Conservation (phyloP, 2,888 invertebrate genomes). For the Trissolcus japonicus region DNA sequence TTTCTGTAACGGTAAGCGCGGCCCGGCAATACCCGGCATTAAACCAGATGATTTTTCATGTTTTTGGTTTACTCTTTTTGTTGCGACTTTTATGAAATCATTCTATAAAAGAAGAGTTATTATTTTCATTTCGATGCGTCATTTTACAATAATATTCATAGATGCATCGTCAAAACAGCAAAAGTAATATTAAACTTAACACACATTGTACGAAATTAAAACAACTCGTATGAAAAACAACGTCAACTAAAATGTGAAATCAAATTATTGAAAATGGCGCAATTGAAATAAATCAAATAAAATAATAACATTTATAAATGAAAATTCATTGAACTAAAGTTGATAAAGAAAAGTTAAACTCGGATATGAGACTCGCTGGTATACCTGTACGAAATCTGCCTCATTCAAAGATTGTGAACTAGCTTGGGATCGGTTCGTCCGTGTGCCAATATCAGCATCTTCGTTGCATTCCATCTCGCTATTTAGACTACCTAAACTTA, state of each 20-base stretch:
- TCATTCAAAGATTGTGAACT: slow-evolving; percentile 92
- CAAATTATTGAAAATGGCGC: slow-evolving; percentile 26
- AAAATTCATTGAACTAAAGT: not conserved
- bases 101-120: slow-evolving; percentile 77
- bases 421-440: slow-evolving; percentile 73
- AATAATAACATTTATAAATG: not conserved
- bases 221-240: too few species aligned
- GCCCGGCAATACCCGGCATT: slow-evolving; percentile 78
- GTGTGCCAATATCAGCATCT: slow-evolving; percentile 75
- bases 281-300: slow-evolving; percentile 25
- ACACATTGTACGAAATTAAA: not conserved
- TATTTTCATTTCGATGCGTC: slow-evolving; percentile 38
- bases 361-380: not conserved
- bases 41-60: slow-evolving; percentile 70
- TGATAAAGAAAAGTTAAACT: too few species aligned
- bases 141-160: slow-evolving; percentile 22
- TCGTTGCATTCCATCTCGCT: slow-evolving; percentile 85
- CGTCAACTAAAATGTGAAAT: not conserved
- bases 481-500: slow-evolving; percentile 88
- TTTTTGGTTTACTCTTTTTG: slow-evolving; percentile 78
- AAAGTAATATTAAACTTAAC: not conserved
- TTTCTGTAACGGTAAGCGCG: slow-evolving; percentile 89
- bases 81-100: slow-evolving; percentile 84
- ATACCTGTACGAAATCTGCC: slow-evolving; percentile 86
- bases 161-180: not conserved